Base-by-base conservation (phyloP, 2,113 vertebrate species). In the Cinclus cinclus region DNA sequence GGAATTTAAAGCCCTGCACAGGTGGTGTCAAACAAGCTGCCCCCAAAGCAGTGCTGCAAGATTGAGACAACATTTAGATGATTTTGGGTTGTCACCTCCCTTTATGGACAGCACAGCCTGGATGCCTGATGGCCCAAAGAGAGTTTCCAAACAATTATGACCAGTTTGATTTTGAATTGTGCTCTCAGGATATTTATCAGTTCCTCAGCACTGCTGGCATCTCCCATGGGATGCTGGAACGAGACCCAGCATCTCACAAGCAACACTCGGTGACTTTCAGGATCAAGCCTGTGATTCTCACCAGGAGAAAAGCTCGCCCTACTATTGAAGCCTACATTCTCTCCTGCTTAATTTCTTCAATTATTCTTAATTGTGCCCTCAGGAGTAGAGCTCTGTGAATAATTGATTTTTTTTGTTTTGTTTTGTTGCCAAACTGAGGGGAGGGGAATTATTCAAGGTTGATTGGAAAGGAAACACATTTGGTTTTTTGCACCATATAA, bases 271-370 rank as follows among this genome's bases (percentile, higher is more conserved):
- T 5, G 1, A 35, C 62, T 85, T 42, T 18, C 31, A 85, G 67
- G 30, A 82, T 46, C 62, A 58, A 82, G 23, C 24, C 53, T 8
- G 3, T 81, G 24, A n/a, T 76, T 95, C 41, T 58, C 46, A 85
- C 46, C 42, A 80, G 59, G 74, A 79, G 21, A 49, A 91, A 84
- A 90, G 3, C 13, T 79, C 10, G 3, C 83, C 74, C 63, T 80
- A 0, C 59, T 85, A 10, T 31, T 80, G 53, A 91, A 92, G 13
- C 30, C 42, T 50, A 7, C 60, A 91, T 83, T 89, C 50, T 68
- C 86, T 70, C 77, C 87, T 20, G 25, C 70, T 95, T 95, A 95
- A 95, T 95, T 94, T 95, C 78, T 92, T 87, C 91, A 92, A 89
- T 95, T 94, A 79, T 78, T 92, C 74, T 78, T 95, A 94, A 92